Percentiles rank a stretch among this genome's conserved stretches.
phyloP scores from a whole-genome alignment of 2,797 vertebrate species.

The Capromys pilorides region DNA sequence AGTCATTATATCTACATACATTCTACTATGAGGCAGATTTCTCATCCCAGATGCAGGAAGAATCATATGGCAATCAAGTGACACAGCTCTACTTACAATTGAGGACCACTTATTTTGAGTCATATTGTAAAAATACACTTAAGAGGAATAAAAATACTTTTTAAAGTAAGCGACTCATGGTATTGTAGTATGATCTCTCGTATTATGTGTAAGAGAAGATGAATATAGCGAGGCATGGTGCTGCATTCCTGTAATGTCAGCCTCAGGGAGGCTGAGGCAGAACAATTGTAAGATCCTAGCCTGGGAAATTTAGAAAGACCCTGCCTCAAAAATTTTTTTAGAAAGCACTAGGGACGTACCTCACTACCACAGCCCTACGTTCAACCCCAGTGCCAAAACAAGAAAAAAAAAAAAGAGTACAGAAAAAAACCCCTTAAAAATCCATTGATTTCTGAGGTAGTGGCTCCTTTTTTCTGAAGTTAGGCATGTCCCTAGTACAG shows the following conservation, averaged over 20 bases:
- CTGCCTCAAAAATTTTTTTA: neutral
- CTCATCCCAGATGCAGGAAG: neutral
- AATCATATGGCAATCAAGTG: neutral
- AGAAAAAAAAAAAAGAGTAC: neutral
- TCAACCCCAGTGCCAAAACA: neutral
- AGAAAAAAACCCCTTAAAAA: neutral
- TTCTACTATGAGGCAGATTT: neutral
- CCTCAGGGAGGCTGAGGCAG: neutral
- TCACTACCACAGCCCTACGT: neutral
- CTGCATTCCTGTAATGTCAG: neutral
- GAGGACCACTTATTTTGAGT: neutral
- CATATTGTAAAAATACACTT: neutral
- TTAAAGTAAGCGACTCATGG: neutral
- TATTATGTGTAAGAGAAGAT: conserved; percentile 8
- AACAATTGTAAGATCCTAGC: neutral
- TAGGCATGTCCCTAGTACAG: neutral
- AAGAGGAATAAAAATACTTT: neutral
- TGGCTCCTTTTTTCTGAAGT: neutral
- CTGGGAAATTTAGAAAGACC: neutral
- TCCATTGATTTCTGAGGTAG: neutral
- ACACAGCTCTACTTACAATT: neutral
- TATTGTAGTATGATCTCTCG: neutral
- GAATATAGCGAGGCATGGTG: neutral
- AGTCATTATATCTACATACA: neutral
- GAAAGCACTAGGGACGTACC: neutral